Evolutionary conservation across 2,113 vertebrate species (phyloP).

Genomic region (Martes martes): DNA sequence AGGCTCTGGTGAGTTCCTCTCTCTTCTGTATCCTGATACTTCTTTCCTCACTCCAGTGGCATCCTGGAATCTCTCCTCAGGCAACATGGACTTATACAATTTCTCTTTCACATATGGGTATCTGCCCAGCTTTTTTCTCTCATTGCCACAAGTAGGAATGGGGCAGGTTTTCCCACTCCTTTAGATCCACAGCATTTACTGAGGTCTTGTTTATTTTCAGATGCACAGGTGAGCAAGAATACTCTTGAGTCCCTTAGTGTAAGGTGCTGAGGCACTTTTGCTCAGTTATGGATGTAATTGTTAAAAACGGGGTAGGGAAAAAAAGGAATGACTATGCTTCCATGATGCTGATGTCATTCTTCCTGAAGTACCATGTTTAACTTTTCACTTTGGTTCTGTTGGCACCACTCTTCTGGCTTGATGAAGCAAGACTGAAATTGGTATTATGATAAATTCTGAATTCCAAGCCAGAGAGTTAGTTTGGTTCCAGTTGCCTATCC

Average conservation of each 20-base stretch:
- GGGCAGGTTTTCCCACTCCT: background rate
- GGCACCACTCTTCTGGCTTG: background rate
- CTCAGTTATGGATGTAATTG: background rate
- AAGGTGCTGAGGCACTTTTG: background rate
- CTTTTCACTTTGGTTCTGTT: background rate
- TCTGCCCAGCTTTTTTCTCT: background rate
- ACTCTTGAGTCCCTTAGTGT: background rate
- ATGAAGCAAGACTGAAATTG: background rate
- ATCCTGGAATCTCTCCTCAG: background rate
- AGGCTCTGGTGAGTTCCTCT: background rate
- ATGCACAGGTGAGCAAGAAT: background rate
- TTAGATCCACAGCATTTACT: background rate
- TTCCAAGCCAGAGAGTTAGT: background rate
- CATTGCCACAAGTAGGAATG: background rate
- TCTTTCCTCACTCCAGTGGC: background rate
- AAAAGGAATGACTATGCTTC: background rate
- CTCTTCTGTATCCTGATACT: background rate
- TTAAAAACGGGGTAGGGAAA: fast-evolving
- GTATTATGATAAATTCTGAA: background rate
- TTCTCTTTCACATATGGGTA: background rate
- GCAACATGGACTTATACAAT: background rate
- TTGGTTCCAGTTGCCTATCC: background rate
- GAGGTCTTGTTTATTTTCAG: background rate
- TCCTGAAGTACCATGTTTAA: background rate
- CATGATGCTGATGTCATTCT: background rate